Conservation (phyloP, 2,113 vertebrate species). For the Esox niger region DNA sequence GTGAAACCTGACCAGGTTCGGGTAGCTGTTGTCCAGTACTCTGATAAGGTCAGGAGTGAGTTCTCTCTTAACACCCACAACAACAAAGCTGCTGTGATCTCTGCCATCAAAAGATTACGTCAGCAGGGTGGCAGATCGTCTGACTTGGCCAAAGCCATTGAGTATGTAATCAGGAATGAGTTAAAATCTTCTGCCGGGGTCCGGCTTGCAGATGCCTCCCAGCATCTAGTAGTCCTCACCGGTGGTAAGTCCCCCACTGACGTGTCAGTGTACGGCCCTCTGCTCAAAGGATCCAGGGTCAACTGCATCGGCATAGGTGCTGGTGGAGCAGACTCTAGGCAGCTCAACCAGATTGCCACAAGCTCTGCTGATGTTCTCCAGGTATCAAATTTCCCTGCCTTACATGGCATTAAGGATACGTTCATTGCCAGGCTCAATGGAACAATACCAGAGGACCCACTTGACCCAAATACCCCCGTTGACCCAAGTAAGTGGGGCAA, state of each 20-base stretch:
- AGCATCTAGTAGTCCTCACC: slow-evolving; percentile 88
- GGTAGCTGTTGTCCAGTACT: slow-evolving; percentile 85
- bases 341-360: slow-evolving; percentile 77
- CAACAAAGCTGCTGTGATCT: slow-evolving; percentile 72
- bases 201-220: slow-evolving; percentile 82
- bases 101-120: slow-evolving; percentile 80
- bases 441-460: not conserved
- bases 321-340: slow-evolving; percentile 67
- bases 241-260: slow-evolving; percentile 84
- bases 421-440: slow-evolving; percentile 67
- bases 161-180: slow-evolving; percentile 78
- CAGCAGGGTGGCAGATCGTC: slow-evolving; percentile 79
- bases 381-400: slow-evolving; percentile 74
- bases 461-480: not conserved
- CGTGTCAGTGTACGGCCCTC: slow-evolving; percentile 66
- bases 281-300: slow-evolving; percentile 70
- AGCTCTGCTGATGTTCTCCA: slow-evolving; percentile 70
- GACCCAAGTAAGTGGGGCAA: slow-evolving; percentile 45
- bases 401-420: slow-evolving; percentile 65
- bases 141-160: slow-evolving; percentile 81
- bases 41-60: slow-evolving; percentile 75
- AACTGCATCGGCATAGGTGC: slow-evolving; percentile 81
- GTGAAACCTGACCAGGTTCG: slow-evolving; percentile 82
- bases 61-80: slow-evolving; percentile 82
- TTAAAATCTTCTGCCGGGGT: slow-evolving; percentile 81